Evolutionary conservation across 2,888 invertebrate genomes (phyloP).

Genomic region (Troides helena): DNA sequence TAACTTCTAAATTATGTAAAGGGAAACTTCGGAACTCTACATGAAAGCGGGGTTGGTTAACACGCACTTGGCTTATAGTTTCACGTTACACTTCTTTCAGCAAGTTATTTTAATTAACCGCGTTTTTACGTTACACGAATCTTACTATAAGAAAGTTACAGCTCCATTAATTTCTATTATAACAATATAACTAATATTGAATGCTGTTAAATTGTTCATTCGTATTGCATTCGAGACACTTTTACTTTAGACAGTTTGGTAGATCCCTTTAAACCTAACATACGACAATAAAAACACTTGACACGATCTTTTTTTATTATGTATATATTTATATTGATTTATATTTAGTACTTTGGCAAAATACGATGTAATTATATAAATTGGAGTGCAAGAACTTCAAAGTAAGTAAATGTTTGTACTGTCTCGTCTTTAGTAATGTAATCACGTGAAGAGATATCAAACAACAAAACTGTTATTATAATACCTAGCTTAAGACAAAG

Average conservation of each 20-base stretch:
- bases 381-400: not conserved
- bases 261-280: no score
- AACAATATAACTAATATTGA: not conserved
- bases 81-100: not conserved
- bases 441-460: not conserved
- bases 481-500: conserved; percentile 2
- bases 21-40: not conserved
- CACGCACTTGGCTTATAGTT: not conserved
- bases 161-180: not conserved
- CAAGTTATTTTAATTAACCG: not conserved
- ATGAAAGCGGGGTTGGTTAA: not conserved
- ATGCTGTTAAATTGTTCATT: no score
- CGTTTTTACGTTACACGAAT: not conserved
- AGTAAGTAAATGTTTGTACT: not conserved
- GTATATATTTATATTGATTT: no score
- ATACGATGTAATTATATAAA: not conserved
- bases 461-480: conserved; percentile 5
- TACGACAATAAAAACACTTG: no score
- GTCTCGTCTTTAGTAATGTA: not conserved
- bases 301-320: no score
- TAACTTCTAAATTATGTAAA: not conserved
- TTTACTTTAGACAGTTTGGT: no score
- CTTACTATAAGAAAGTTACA: not conserved
- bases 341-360: no score
- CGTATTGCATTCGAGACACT: no score